phyloP scores from a whole-genome alignment of 2,797 vertebrate genomes.

The Gymnocypris eckloni region DNA sequence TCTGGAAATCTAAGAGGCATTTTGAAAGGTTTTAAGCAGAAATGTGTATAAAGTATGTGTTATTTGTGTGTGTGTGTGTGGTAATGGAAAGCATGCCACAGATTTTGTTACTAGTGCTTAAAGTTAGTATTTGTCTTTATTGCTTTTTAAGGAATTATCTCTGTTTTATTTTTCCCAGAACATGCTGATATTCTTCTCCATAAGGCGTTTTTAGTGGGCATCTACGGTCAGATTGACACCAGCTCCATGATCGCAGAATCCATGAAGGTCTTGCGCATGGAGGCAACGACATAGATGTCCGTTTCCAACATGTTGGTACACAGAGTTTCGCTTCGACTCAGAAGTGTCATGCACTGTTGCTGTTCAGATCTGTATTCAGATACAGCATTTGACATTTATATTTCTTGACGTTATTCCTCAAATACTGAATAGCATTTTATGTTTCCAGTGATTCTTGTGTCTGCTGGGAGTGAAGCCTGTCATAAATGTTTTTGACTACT shows the following conservation, averaged over 20 bases:
- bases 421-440: constrained; percentile 15
- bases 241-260: constrained; percentile 96
- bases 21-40: background rate
- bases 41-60: no score
- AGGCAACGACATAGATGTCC: constrained; percentile 85
- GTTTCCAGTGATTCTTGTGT: constrained; percentile 12
- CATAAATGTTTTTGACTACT: constrained; percentile 31
- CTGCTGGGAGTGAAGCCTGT: constrained; percentile 1
- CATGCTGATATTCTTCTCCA: constrained; percentile 93
- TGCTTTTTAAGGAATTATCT: background rate
- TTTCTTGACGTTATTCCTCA: background rate
- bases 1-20: background rate
- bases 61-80: background rate
- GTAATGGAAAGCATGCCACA: background rate
- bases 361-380: background rate
- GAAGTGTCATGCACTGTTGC: constrained; percentile 1
- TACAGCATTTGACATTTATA: background rate
- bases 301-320: background rate
- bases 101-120: background rate
- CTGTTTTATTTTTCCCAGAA: constrained; percentile 75
- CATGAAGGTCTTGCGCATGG: constrained; percentile 96
- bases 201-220: constrained; percentile 95
- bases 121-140: no score
- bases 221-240: constrained; percentile 96
- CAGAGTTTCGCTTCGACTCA: background rate